Base-by-base conservation (phyloP, 2,113 vertebrate species). In the Cnemophilus loriae region DNA sequence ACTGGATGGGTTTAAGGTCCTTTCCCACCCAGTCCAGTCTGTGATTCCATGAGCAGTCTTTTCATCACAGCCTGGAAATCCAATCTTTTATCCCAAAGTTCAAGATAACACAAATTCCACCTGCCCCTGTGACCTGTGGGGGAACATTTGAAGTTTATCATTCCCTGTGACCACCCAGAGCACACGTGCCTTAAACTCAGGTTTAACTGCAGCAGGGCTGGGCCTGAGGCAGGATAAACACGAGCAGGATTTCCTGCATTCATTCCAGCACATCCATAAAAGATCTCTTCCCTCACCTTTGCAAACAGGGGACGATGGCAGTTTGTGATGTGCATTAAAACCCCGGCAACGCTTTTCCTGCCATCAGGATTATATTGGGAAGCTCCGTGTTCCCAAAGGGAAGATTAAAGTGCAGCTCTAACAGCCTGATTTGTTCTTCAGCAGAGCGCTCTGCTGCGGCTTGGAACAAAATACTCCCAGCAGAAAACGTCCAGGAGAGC, bases 311-410 rank as follows among this genome's bases (percentile, higher is more conserved):
- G 78, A 86, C 75, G 32, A 16, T 6, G 17, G 70, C 61, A 73
- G 46, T 49, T 59, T 85, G 93, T 90, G 93, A 30, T 8, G 61
- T 33, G 84, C 95, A 84, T 61, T 59, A 73, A 63, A 92, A 92
- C 75, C n/a, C 87, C 32, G 44, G 79, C 59, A 61, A 65, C 7
- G 28, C 73, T 87, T 37, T 39, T 15, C 10, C 87, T 84, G 41
- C 80, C 81, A 15, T 15, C 84, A 78, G 70, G 89, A 87, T 86
- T 30, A 10, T 11, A 52, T 16, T 32, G 88, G 93, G 89, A 84
- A 93, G 76, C 77, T 74, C 76, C 16, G 11, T 35, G 80, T 9
- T 95, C 95, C 96, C 96, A 77, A 35, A 74, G 96, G 95, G 80
- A 26, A 94, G 68, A 96, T 93, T 50, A 94, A 81, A 94, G 87